phyloP scores from a whole-genome alignment of 2,113 vertebrate species.

The Gracilinanus agilis region DNA sequence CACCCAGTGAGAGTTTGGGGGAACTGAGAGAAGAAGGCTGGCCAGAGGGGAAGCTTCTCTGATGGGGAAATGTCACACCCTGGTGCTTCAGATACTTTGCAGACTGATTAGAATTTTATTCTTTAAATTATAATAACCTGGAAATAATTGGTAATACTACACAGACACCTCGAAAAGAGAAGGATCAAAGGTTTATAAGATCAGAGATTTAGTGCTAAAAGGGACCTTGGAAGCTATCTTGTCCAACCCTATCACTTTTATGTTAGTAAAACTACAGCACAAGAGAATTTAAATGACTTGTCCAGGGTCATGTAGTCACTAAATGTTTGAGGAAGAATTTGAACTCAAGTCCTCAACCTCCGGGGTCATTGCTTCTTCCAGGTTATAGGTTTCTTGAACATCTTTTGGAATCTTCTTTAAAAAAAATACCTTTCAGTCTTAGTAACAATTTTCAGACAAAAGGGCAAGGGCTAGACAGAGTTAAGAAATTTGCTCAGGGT shows the following conservation, averaged over 20 bases:
- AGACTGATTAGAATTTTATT: neutral
- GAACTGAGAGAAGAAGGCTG: neutral
- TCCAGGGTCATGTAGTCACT: neutral
- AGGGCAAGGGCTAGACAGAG: too few relatives aligned
- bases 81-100: neutral
- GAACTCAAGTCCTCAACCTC: neutral
- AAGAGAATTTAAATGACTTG: neutral
- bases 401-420: neutral
- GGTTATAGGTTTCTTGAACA: neutral
- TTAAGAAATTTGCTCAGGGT: too few relatives aligned
- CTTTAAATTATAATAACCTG: neutral
- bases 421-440: too few relatives aligned
- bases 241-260: neutral
- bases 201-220: neutral
- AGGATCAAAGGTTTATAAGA: neutral
- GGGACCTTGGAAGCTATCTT: neutral
- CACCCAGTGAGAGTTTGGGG: neutral
- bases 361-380: neutral
- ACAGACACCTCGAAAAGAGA: neutral
- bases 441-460: too few relatives aligned
- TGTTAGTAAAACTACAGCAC: neutral
- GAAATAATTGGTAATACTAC: neutral
- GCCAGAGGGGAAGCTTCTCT: neutral
- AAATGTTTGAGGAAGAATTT: neutral
- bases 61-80: neutral